These are phyloP conservation scores for Oncorhynchus clarkii DNA, from an alignment of 2,113 vertebrate genomes.

Conservation along the genomic window DNA sequence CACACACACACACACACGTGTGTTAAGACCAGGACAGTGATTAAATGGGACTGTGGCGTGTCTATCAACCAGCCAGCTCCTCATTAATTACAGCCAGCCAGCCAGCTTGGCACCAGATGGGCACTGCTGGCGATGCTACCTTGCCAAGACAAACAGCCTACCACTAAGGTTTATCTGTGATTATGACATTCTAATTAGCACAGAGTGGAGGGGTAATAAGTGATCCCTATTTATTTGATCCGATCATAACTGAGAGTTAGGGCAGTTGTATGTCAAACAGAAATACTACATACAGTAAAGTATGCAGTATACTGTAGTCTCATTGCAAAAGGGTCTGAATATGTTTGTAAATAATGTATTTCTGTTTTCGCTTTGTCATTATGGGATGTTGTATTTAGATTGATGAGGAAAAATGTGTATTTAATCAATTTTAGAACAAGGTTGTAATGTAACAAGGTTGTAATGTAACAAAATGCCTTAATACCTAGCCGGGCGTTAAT, in stretches of 20 bases:
- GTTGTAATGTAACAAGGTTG: no score
- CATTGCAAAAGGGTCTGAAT: no score
- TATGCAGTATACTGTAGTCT: no score
- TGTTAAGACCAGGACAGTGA: not conserved
- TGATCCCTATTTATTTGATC: conserved; percentile 30
- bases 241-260: conserved; percentile 4
- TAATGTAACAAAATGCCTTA: no score
- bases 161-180: conserved; percentile 33
- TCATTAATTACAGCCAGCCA: not conserved
- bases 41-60: conserved; percentile 1
- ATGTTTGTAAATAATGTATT: no score
- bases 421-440: no score
- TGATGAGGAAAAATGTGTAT: no score
- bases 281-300: no score
- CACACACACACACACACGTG: not conserved
- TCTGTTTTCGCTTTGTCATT: no score
- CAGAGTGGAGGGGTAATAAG: conserved; percentile 3
- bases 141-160: conserved; percentile 36
- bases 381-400: no score
- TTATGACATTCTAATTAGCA: conserved; percentile 41
- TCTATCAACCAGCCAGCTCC: conserved; percentile 5
- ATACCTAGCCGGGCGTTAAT: no score
- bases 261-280: no score
- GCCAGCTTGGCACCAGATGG: conserved; percentile 15
- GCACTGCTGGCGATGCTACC: conserved; percentile 26